Conservation (phyloP, 2,888 invertebrate species). For the Scrobipalpa atriplicella region DNA sequence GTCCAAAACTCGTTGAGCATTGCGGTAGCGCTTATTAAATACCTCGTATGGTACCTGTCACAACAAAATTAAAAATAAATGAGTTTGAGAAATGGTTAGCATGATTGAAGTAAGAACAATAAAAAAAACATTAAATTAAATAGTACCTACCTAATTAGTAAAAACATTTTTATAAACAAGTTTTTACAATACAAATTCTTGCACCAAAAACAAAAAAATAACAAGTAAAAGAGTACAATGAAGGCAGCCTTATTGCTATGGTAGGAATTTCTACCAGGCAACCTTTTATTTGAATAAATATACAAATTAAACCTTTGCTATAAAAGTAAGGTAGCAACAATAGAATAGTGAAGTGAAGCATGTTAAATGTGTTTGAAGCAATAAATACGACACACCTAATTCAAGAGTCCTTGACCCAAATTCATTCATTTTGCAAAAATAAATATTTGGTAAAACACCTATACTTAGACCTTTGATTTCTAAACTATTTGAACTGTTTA, state of each 20-base stretch:
- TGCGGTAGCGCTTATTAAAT: conserved; percentile 97
- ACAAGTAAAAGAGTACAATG: neutral
- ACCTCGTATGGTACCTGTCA: conserved; percentile 97
- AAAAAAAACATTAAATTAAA: too few relatives aligned
- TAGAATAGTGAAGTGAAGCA: neutral
- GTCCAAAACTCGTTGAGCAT: conserved; percentile 96
- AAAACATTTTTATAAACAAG: neutral
- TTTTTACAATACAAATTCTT: too few relatives aligned
- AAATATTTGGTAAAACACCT: neutral
- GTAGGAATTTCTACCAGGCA: too few relatives aligned
- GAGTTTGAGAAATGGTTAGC: neutral
- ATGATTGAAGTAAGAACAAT: neutral
- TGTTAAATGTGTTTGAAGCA: neutral
- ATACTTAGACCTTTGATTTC: too few relatives aligned
- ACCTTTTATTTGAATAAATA: too few relatives aligned
- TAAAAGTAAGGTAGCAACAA: too few relatives aligned
- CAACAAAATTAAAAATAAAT: neutral
- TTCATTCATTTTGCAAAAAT: conserved; percentile 23
- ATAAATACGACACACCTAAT: conserved; percentile 2
- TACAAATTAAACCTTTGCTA: too few relatives aligned
- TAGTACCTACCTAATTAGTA: too few relatives aligned
- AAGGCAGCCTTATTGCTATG: too few relatives aligned
- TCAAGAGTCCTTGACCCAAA: conserved; percentile 17
- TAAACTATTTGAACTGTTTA: too few relatives aligned
- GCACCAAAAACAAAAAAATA: neutral